Evolutionary conservation across 2,113 vertebrate genomes (phyloP), one percentile per base, ranked within the genome.

Genomic region (Perca fluviatilis): DNA sequence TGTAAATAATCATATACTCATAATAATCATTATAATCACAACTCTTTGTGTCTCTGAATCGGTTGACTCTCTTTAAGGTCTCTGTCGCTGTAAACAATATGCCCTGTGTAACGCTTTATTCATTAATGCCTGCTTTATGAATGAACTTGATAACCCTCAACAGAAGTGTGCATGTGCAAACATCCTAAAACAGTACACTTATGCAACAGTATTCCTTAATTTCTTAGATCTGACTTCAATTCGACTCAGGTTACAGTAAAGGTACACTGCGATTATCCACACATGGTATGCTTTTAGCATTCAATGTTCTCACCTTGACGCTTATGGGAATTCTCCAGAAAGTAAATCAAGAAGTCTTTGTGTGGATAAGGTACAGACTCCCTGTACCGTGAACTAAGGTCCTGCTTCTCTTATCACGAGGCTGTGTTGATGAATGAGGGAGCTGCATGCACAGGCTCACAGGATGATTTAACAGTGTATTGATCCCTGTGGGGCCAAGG

Each of bases 301-400:
- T 47, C 49, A 47, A 25, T 47, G 25, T 47, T 60, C 67, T 2
- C 67, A 0, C 9, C 33, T 50, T 53, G 21, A 14, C 25, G 51
- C 11, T 83, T 16, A 67, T 51, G 36, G 18, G 66, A 79, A 47
- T 61, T 47, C n/a, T 68, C 40, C 47, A 27, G n/a, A 14, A 18
- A 13, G 47, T 62, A 76, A 87, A 80, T 74, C 53, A 69, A 64
- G 50, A 40, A 9, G 18, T 61, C n/a, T 36, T 51, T 61, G 18
- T 54, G 61, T 23, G 51, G n/a, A 64, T 33, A 76, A 77, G 53
- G 6, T 27, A 30, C 19, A 62, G 40, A 54, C 47, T 56, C 47
- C 21, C 47, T 82, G 80, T 77, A 72, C 78, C 69, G 47, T 85
- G 71, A 87, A 76, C 25, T 16, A 19, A 84, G 61, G 77, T 53